Evolutionary conservation across 2,113 vertebrate species (phyloP).

Genomic region (Menidia beryllina): DNA sequence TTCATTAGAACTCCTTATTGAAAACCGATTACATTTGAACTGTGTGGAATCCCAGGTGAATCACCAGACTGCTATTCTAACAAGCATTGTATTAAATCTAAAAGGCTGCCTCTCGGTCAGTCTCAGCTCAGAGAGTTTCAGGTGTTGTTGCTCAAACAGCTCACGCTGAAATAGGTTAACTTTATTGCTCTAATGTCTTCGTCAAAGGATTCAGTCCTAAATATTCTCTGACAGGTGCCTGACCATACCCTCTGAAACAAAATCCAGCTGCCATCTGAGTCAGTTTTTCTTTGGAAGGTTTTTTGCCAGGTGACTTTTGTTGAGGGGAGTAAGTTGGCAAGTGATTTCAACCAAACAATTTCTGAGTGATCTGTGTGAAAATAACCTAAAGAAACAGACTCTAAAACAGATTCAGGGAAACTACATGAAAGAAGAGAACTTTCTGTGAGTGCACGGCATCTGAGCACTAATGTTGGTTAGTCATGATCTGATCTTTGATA

Average conservation of each 20-base stretch:
- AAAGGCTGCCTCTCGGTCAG: neutral
- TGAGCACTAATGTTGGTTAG: conserved; percentile 7
- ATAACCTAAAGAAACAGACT: neutral
- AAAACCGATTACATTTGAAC: neutral
- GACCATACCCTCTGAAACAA: neutral
- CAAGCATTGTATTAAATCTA: neutral
- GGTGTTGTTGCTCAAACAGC: neutral
- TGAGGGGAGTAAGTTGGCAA: too few relatives aligned
- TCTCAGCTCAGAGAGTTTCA: neutral
- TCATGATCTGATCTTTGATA: conserved; percentile 43
- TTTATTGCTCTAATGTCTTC: neutral
- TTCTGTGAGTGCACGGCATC: conserved; percentile 15
- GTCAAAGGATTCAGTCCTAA: neutral
- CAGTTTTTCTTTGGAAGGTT: too few relatives aligned
- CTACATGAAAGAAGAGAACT: neutral
- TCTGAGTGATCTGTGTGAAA: too few relatives aligned
- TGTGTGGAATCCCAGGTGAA: too few relatives aligned
- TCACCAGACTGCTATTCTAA: neutral
- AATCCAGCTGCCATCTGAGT: neutral
- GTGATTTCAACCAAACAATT: too few relatives aligned
- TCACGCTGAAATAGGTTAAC: neutral
- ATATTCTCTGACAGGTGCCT: neutral
- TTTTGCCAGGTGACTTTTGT: too few relatives aligned
- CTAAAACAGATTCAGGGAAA: neutral
- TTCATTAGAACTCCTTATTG: neutral